Conservation (phyloP, 2,888 invertebrate species). For the Sesia apiformis region DNA sequence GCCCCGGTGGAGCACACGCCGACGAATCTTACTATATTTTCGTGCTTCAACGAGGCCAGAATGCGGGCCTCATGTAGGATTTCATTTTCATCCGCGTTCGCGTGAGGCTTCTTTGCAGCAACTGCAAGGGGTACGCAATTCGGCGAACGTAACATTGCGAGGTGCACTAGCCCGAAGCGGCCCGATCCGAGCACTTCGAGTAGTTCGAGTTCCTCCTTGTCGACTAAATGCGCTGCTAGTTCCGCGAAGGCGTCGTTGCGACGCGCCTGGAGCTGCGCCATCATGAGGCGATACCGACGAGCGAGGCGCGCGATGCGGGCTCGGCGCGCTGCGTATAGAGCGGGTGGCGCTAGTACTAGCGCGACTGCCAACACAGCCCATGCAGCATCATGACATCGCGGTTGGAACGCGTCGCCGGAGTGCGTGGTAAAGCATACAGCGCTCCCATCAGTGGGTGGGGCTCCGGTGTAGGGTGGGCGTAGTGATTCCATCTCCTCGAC, state of each 20-base stretch:
- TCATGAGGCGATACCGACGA: constrained; percentile 81
- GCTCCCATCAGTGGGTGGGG: not conserved
- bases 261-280: constrained; percentile 20
- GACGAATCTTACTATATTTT: constrained; percentile 86
- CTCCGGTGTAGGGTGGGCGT: not conserved
- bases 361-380: constrained; percentile 46
- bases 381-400: constrained; percentile 77
- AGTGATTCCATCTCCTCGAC: constrained; percentile 6
- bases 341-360: constrained; percentile 92
- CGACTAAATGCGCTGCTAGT: constrained; percentile 21
- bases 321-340: constrained; percentile 84
- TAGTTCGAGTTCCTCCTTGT: constrained; percentile 22
- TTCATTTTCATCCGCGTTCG: constrained; percentile 83
- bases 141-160: constrained; percentile 28
- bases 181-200: constrained; percentile 39
- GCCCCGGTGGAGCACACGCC: constrained; percentile 85
- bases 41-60: constrained; percentile 88
- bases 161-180: constrained; percentile 38
- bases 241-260: constrained; percentile 16
- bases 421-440: constrained; percentile 3
- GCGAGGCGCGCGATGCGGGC: constrained; percentile 84
- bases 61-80: constrained; percentile 88
- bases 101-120: constrained; percentile 89
- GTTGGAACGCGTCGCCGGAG: constrained; percentile 53
- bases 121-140: constrained; percentile 68